These are phyloP conservation scores for Drosophila niveifrons DNA, from an alignment of 2,888 invertebrate species.

Conservation along the genomic window DNA sequence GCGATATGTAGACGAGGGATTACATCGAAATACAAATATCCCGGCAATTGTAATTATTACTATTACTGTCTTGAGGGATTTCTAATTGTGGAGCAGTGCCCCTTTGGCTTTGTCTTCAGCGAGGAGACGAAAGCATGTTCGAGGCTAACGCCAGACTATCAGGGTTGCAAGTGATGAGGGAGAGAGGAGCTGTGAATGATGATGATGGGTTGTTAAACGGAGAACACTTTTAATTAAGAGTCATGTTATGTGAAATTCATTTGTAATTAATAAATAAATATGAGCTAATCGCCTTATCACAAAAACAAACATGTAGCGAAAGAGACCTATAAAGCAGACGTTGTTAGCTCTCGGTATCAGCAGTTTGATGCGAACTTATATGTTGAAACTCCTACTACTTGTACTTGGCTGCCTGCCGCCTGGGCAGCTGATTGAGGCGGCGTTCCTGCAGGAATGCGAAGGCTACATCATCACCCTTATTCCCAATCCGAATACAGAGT, in stretches of 20 bases:
- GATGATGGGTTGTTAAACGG: neutral
- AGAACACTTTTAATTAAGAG: constrained; percentile 57
- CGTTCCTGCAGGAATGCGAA: constrained; percentile 72
- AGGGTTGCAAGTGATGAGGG: constrained; percentile 5
- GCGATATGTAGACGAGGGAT: constrained; percentile 53
- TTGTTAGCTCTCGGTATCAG: constrained; percentile 9
- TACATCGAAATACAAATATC: constrained; percentile 59
- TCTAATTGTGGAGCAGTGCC: constrained; percentile 78
- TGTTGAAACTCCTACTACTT: constrained; percentile 54
- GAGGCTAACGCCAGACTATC: constrained; percentile 35
- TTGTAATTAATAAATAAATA: constrained; percentile 54
- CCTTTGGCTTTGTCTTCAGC: constrained; percentile 70
- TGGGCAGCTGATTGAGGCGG: constrained; percentile 40
- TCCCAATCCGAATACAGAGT: constrained; percentile 62
- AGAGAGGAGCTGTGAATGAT: neutral
- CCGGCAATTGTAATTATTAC: constrained; percentile 69
- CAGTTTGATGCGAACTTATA: constrained; percentile 52
- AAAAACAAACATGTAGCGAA: neutral
- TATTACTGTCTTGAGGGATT: constrained; percentile 66
- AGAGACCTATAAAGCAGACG: constrained; percentile 58
- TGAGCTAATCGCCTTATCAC: constrained; percentile 62
- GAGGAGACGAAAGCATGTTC: constrained; percentile 41
- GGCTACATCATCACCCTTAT: constrained; percentile 61
- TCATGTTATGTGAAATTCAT: constrained; percentile 41
- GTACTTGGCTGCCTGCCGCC: constrained; percentile 48